These are phyloP conservation scores for Desmophyllum pertusum DNA, from an alignment of 92 coral and sea anemone species.

Conservation along the genomic window DNA sequence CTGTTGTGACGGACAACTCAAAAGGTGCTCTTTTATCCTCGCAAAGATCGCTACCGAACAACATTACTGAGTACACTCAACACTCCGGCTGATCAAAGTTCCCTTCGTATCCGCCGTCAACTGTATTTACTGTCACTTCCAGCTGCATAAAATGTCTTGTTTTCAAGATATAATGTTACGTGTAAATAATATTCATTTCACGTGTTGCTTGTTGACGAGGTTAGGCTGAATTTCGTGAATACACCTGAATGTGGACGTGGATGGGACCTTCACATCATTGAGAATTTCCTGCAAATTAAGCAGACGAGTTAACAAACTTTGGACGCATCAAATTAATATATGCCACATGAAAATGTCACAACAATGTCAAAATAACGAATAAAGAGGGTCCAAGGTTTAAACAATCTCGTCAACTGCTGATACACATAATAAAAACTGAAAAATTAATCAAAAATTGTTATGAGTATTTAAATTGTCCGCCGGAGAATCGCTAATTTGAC, in stretches of 20 bases:
- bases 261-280: neutral
- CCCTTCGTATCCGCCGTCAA: neutral
- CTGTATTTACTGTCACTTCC: neutral
- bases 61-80: constrained; percentile 15
- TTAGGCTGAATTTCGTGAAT: neutral
- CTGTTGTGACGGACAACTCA: constrained; percentile 67
- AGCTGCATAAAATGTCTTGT: neutral
- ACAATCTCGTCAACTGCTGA: neutral
- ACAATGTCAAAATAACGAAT: constrained; percentile 4
- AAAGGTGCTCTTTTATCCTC: constrained; percentile 64
- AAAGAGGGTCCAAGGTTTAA: neutral
- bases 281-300: constrained; percentile 11
- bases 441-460: neutral
- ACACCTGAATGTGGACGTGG: neutral
- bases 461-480: neutral
- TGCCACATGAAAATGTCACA: neutral
- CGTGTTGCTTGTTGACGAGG: neutral
- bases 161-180: neutral
- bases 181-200: neutral
- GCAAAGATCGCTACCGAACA: constrained; percentile 58
- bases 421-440: neutral
- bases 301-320: neutral
- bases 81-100: neutral
- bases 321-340: neutral
- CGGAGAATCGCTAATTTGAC: neutral